Conservation (phyloP, 2,888 invertebrate genomes). For the Branchellion lobata region DNA sequence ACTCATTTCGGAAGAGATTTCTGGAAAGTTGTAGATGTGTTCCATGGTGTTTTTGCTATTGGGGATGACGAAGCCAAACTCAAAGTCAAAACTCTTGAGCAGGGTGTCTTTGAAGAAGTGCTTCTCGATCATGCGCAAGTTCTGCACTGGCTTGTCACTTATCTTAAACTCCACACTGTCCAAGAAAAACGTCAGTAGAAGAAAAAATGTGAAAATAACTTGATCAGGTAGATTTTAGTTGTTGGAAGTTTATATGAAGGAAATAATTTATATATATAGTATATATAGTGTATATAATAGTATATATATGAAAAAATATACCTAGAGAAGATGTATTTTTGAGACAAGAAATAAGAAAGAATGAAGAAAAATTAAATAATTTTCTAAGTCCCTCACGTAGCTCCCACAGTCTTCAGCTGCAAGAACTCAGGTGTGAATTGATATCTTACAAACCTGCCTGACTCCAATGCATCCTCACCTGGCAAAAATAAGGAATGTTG, state of each 20-base stretch:
- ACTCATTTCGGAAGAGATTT: slow-evolving; percentile 82
- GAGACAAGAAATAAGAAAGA: too few species aligned
- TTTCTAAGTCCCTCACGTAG: slow-evolving; percentile 81
- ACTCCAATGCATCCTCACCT: slow-evolving; percentile 58
- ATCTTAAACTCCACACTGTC: slow-evolving; percentile 92
- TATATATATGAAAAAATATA: too few species aligned
- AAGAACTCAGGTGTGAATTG: slow-evolving; percentile 97
- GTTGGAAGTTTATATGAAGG: too few species aligned
- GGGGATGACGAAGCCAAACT: slow-evolving; percentile 98
- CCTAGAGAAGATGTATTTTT: too few species aligned
- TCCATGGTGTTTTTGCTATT: slow-evolving; percentile 96
- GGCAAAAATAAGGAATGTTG: slow-evolving; percentile 9
- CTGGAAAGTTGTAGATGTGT: slow-evolving; percentile 97
- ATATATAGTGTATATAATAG: too few species aligned
- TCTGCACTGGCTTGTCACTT: slow-evolving; percentile 82
- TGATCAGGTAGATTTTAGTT: too few species aligned
- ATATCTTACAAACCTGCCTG: slow-evolving; percentile 92
- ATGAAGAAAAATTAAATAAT: too few species aligned
- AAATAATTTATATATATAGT: too few species aligned
- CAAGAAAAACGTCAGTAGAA: too few species aligned
- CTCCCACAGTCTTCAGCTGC: slow-evolving; percentile 91
- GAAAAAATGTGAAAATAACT: too few species aligned
- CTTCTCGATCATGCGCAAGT: slow-evolving; percentile 96
- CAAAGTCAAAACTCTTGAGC: slow-evolving; percentile 96
- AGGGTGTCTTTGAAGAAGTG: slow-evolving; percentile 91